A percentile compares a stretch with the other conserved stretches of the same genome.
Evolutionary conservation across 2,888 invertebrate genomes (phyloP).

Genomic region (Lordiphosa andalusiaca): DNA sequence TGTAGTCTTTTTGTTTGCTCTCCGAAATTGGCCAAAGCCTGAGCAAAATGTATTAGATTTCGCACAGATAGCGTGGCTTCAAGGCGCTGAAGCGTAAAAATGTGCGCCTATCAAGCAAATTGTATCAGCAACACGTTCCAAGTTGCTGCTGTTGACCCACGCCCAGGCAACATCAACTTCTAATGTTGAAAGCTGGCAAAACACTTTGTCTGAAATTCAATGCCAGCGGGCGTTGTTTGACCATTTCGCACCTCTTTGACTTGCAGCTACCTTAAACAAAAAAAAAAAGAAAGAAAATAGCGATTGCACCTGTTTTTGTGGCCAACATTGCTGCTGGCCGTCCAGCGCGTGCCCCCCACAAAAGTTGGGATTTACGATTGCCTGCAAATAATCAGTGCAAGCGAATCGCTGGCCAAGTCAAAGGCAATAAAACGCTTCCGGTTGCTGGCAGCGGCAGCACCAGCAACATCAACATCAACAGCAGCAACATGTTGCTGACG

Average conservation of each 20-base stretch:
- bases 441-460: slow-evolving; percentile 25
- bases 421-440: slow-evolving; percentile 72
- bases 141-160: slow-evolving; percentile 43
- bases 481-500: slow-evolving; percentile 49
- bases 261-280: slow-evolving; percentile 54
- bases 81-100: slow-evolving; percentile 62
- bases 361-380: slow-evolving; percentile 66
- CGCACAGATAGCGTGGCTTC: slow-evolving; percentile 54
- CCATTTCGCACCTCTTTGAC: slow-evolving; percentile 72
- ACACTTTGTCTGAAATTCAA: slow-evolving; percentile 74
- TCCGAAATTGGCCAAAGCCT: slow-evolving; percentile 53
- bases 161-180: slow-evolving; percentile 65
- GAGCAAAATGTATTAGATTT: slow-evolving; percentile 71
- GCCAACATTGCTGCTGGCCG: slow-evolving; percentile 32
- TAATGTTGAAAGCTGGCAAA: slow-evolving; percentile 56
- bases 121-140: slow-evolving; percentile 71
- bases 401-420: slow-evolving; percentile 62
- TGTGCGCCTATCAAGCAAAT: slow-evolving; percentile 69
- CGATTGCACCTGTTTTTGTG: slow-evolving; percentile 35
- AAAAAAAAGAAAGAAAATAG: slow-evolving; percentile 3
- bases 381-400: slow-evolving; percentile 65
- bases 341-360: slow-evolving; percentile 70
- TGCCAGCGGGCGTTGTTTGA: slow-evolving; percentile 65
- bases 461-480: slow-evolving; percentile 15
- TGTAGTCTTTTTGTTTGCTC: slow-evolving; percentile 22